Base-by-base conservation (phyloP, 1,140 invertebrate species). In the Alviniconcha marisindica region DNA sequence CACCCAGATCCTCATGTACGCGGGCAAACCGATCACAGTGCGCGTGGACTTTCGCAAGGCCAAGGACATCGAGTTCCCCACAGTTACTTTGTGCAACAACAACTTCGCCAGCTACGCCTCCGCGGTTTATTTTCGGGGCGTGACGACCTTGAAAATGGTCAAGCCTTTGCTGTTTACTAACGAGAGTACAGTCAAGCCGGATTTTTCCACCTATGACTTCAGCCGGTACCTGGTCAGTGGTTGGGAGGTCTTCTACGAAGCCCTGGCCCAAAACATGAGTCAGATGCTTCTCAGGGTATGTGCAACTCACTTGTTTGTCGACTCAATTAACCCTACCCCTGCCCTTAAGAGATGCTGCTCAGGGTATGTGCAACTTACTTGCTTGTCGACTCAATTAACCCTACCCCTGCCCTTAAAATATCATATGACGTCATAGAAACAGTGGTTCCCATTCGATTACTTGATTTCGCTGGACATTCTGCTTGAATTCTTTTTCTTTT, bases 21-120 rank as follows among this genome's bases (percentile, higher is more conserved):
- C 73, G 14, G 28, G 33, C 10, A 36, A 31, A n/a, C 80, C 80
- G 18, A 54, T 81, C 40, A 71, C 40, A 7, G 80, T 81, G 28
- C 60, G 48, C 33, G 71, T 81, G 42, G 80, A 81, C 31, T 71
- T 69, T 66, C 40, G 31, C 3, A 54, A 54, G 42, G 80, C 80
- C 18, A 44, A 44, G 7, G 69, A 31, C 18, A 40, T 81, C 36
- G 36, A 51, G 38, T 81, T 81, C 56, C 80, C 80, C n/a, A 73
- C 66, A 40, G 66, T 81, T 15, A 81, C 80, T 21, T 15, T 81
- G 7, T 81, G 80, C 80, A 81, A 54, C 80, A 81, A 71, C 80
- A 81, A 81, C 80, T 56, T 36, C 48, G 77, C 77, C 28, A 60
- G 51, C 77, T 60, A 60, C 51, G 48, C 36, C 48, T 5, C 56